Conservation (phyloP, 1,140 invertebrate genomes). For the Papilio xuthus region DNA sequence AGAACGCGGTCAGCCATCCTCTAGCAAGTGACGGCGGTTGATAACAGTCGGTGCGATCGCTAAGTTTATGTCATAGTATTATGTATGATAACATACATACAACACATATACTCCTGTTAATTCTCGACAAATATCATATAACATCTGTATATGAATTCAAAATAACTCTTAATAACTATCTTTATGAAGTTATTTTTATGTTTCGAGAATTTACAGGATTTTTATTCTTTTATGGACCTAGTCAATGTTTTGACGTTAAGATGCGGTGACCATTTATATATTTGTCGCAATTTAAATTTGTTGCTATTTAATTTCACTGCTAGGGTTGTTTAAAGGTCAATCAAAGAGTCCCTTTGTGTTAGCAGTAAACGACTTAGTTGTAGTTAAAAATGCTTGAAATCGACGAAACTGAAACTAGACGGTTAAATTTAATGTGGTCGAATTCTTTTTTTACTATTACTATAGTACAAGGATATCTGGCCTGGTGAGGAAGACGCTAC, state of each 20-base stretch:
- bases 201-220: background rate
- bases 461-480: no score
- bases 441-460: no score
- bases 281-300: background rate
- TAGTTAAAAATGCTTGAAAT: no score
- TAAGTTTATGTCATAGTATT: background rate
- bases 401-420: no score
- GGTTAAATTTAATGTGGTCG: no score
- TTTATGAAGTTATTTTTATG: background rate
- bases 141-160: background rate
- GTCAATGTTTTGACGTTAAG: background rate
- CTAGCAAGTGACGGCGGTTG: constrained; percentile 62
- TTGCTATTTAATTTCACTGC: no score
- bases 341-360: no score
- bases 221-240: background rate
- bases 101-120: background rate
- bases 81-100: background rate
- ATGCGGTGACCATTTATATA: background rate
- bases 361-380: no score
- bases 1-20: constrained; percentile 60
- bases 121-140: background rate
- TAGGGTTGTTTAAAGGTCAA: no score
- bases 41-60: constrained; percentile 21
- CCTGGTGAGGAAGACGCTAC: no score
- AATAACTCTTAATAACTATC: background rate